Percentiles rank a stretch among this genome's conserved stretches.
These are phyloP conservation scores for Xyrauchen texanus DNA, from an alignment of 2,113 vertebrate genomes.

Conservation along the genomic window DNA sequence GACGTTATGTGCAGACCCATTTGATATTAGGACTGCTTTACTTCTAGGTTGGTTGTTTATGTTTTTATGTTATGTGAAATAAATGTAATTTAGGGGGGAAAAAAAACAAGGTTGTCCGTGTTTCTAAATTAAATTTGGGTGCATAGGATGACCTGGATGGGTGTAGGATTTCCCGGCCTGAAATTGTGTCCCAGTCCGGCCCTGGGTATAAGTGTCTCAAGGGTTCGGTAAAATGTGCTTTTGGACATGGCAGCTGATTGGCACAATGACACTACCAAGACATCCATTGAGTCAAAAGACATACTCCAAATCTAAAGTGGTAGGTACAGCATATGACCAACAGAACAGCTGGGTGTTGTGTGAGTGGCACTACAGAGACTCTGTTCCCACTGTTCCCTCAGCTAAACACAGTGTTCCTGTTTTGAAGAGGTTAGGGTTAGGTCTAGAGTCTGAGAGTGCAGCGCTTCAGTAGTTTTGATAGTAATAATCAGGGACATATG, in stretches of 20 bases:
- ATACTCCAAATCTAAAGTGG: constrained; percentile 22
- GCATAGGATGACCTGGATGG: no score
- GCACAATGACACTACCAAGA: neutral
- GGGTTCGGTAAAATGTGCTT: no score
- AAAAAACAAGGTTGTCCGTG: no score
- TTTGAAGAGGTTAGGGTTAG: constrained; percentile 12
- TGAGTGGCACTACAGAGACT: constrained; percentile 17
- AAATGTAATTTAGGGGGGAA: no score
- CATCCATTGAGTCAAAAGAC: neutral
- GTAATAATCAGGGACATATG: constrained; percentile 10
- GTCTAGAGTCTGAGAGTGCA: neutral
- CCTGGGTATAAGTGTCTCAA: neutral
- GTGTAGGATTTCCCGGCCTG: no score
- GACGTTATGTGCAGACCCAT: no score
- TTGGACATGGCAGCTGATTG: neutral
- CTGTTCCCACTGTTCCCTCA: constrained; percentile 5
- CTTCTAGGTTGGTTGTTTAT: no score
- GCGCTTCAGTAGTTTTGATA: constrained; percentile 12
- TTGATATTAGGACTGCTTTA: no score
- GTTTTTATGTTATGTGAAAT: no score
- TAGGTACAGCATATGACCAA: neutral
- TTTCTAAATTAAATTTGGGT: no score
- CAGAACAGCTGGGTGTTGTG: neutral
- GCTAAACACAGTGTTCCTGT: constrained; percentile 19
- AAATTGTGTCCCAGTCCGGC: no score